Percentiles rank a stretch among this genome's conserved stretches.
These are phyloP conservation scores for Cepphus grylle DNA, from an alignment of 2,113 vertebrate species.

Conservation along the genomic window DNA sequence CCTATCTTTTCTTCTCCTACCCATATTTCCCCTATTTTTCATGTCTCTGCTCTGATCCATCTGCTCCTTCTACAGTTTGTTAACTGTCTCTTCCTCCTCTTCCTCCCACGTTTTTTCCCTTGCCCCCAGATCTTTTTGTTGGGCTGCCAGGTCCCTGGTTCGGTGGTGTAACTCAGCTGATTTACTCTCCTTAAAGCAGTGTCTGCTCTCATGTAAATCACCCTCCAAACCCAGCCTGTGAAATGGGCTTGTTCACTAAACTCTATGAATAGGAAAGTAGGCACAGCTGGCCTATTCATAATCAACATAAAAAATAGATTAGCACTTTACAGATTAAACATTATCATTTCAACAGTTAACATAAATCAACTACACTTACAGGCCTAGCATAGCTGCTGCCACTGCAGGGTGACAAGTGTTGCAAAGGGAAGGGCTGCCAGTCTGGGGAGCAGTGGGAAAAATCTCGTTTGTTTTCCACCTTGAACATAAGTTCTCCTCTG, in stretches of 20 bases:
- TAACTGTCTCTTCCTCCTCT: not conserved
- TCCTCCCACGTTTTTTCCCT: not conserved
- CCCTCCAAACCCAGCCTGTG: conserved; percentile 57
- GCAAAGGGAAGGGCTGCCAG: not conserved
- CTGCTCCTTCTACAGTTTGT: not conserved
- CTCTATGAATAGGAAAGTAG: conserved; percentile 80
- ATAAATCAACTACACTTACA: conserved; percentile 74
- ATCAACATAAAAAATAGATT: conserved; percentile 87
- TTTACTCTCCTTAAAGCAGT: conserved; percentile 8
- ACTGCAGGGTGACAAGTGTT: not conserved
- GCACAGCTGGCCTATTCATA: conserved; percentile 83
- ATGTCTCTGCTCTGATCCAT: not conserved
- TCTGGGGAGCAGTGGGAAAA: not conserved
- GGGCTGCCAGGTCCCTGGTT: not conserved
- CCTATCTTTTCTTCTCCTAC: not conserved
- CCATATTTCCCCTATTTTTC: not conserved
- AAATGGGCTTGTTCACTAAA: conserved; percentile 62
- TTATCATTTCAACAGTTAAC: conserved; percentile 78
- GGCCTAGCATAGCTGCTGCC: conserved; percentile 15
- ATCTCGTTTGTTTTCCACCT: not conserved
- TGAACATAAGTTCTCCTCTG: not conserved
- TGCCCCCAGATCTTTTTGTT: not conserved
- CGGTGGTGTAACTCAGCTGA: not conserved
- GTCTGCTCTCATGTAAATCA: conserved; percentile 62
- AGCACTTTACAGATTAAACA: conserved; percentile 83